Evolutionary conservation across 2,888 invertebrate species (phyloP), one percentile per base, ranked within the genome.

Genomic region (Pammene aurita): DNA sequence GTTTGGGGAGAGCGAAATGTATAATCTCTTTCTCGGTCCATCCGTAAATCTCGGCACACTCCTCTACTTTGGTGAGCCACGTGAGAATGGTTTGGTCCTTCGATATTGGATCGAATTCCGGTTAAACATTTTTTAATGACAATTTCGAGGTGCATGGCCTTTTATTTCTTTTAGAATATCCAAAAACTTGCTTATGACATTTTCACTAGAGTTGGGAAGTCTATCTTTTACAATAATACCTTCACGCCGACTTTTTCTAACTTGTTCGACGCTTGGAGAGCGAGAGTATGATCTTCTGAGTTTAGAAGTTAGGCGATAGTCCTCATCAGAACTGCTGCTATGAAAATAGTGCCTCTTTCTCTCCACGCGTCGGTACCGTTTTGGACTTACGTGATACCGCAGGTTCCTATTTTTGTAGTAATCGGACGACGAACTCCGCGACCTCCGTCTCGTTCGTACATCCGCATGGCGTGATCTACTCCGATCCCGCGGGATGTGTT

Each of bases 1-100:
- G 44, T 13, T 44, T 44, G 44, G 44, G 44, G 44, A 44, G 44
- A 4, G 44, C 44, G 11, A 44, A 64, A 48, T 69, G 58, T 34
- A 64, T 69, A 9, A 44, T 69, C n/a, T n/a, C n/a, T n/a, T n/a
- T n/a, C n/a, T n/a, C n/a, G n/a, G n/a, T n/a, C n/a, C n/a, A n/a
- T n/a, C n/a, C n/a, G n/a, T n/a, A n/a, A n/a, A n/a, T n/a, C n/a
- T n/a, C n/a, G n/a, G n/a, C n/a, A n/a, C n/a, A n/a, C n/a, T n/a
- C n/a, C n/a, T n/a, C n/a, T n/a, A n/a, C n/a, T n/a, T n/a, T n/a
- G n/a, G n/a, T n/a, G n/a, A n/a, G n/a, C n/a, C n/a, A n/a, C n/a
- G n/a, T n/a, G n/a, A n/a, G n/a, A n/a, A n/a, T n/a, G n/a, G n/a
- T n/a, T n/a, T n/a, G n/a, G n/a, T n/a, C n/a, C n/a, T n/a, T n/a